Evolutionary conservation across 1,140 invertebrate species (phyloP).

Genomic region (Aplysia californica): DNA sequence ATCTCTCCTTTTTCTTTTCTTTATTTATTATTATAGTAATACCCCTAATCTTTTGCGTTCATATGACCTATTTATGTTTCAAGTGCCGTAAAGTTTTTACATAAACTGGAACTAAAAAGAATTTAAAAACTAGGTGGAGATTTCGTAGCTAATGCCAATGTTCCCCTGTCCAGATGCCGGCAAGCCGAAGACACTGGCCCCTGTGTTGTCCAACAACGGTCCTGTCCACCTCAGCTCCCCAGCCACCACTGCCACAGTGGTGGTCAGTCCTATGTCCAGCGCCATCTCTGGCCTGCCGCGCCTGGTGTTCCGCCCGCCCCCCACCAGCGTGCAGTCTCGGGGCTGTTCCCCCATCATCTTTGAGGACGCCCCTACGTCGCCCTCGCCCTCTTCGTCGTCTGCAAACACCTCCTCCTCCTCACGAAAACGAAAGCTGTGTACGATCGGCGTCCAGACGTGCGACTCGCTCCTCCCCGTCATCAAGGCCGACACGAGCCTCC

Average conservation of each 20-base stretch:
- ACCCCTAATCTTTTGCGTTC: too few relatives aligned
- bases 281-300: slow-evolving; percentile 6
- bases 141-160: too few relatives aligned
- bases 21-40: too few relatives aligned
- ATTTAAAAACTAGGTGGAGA: too few relatives aligned
- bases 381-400: slow-evolving; percentile 5
- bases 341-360: slow-evolving; percentile 61
- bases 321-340: slow-evolving; percentile 54
- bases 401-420: background rate
- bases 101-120: too few relatives aligned
- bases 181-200: slow-evolving; percentile 1
- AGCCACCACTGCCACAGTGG: slow-evolving; percentile 21
- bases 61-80: too few relatives aligned
- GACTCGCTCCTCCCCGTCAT: too few relatives aligned
- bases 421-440: background rate
- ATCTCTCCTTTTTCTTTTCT: too few relatives aligned
- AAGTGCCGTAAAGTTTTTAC: too few relatives aligned
- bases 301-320: slow-evolving; percentile 24
- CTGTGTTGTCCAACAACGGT: too few relatives aligned
- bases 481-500: too few relatives aligned
- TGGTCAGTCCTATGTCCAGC: slow-evolving; percentile 37
- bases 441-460: slow-evolving; percentile 18
- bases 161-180: too few relatives aligned
- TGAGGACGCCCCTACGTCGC: slow-evolving; percentile 21
- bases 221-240: background rate